Base-by-base conservation (phyloP, 2,888 invertebrate genomes). In the Chironomus riparius region DNA sequence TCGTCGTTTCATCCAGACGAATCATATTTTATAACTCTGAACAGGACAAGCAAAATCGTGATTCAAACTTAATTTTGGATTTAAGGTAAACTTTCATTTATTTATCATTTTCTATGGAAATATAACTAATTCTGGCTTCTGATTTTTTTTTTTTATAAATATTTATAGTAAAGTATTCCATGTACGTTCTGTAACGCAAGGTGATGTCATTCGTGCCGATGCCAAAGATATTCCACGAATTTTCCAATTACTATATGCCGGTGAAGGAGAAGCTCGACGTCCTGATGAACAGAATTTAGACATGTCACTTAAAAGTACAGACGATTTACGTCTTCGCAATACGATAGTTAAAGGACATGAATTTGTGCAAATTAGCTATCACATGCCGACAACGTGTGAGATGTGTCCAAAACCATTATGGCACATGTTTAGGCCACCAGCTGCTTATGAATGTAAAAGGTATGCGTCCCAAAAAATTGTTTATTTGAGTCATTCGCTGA, bases 161-260 rank as follows among this genome's bases (percentile, higher is more conserved):
- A 68, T 70, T 83, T 83, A 13, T 87, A 96, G 98, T 86, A 98
- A 98, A 89, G 93, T 99, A 83, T 98, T 97, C 87, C 98, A 98
- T 87, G 98, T 98, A 80, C 91, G 98, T 79, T 94, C 96, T 78
- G 98, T 99, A 79, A 98, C 98, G 78, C 98, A 98, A 85, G 98
- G 98, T 81, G 99, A 99, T 88, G 98, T 98, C 81, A 97, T 98
- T 84, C 91, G 98, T 83, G 98, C 97, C 76, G 97, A 98, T 88
- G 95, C 97, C 85, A 96, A 95, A 90, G 97, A 98, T 88, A 97
- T 99, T 86, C 98, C 98, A 81, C 92, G 97, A 85, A 99, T 99
- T 86, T 98, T 99, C 87, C 90, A 97, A 87, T 88, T 98, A 81
- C 86, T 98, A 81, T 98, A 98, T 85, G 97, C 98, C 78, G 97